Conservation (phyloP, 1,140 invertebrate species). For the Papilio xuthus region DNA sequence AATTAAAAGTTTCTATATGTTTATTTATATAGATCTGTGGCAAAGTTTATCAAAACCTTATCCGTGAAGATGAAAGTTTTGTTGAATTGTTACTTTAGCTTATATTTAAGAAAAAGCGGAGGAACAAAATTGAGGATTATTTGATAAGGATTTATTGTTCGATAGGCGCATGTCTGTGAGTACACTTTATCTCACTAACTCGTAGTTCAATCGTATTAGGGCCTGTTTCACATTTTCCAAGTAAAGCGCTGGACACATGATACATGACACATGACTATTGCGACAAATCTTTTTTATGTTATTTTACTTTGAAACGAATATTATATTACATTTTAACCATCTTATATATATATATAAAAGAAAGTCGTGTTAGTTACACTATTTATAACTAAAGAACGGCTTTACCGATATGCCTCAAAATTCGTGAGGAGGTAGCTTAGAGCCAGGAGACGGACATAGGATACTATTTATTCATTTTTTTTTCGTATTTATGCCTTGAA, state of each 20-base stretch:
- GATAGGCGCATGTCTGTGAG: neutral
- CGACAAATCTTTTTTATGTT: too few species aligned
- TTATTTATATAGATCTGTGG: neutral
- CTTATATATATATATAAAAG: too few species aligned
- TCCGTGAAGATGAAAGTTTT: neutral
- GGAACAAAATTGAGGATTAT: slow-evolving; percentile 4
- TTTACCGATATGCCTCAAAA: too few species aligned
- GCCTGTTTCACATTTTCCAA: neutral
- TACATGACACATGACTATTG: too few species aligned
- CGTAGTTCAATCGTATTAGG: neutral
- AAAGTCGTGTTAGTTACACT: too few species aligned
- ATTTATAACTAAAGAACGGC: too few species aligned
- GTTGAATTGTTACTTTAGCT: neutral
- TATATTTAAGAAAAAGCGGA: neutral
- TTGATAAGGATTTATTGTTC: slow-evolving; percentile 4
- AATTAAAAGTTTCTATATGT: neutral
- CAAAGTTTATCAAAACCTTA: neutral
- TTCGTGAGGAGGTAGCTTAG: too few species aligned
- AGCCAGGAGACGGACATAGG: too few species aligned
- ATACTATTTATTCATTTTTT: too few species aligned
- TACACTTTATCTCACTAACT: neutral
- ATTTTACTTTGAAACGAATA: too few species aligned
- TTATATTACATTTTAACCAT: neutral
- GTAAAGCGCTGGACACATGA: too few species aligned
- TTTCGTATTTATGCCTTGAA: too few species aligned